phyloP scores from a whole-genome alignment of 37 sponge, comb jelly and placozoan species.

The Dysidea cf. avara region DNA sequence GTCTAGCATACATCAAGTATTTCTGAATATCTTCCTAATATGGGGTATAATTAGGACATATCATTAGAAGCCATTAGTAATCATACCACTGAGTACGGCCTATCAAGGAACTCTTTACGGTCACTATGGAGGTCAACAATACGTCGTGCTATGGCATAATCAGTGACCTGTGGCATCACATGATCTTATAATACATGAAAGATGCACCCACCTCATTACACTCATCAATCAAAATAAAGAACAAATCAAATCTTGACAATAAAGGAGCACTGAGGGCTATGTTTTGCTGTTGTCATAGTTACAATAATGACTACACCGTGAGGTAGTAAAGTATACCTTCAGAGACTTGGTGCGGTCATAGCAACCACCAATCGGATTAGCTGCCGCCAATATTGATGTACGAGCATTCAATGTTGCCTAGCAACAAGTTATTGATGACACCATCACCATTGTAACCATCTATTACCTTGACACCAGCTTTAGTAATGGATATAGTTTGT shows the following conservation, averaged over 20 bases:
- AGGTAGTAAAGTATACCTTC: constrained; percentile 40
- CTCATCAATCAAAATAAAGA: constrained; percentile 97
- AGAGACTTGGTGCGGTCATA: constrained; percentile 96
- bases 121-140: constrained; percentile 93
- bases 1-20: constrained; percentile 90
- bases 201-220: constrained; percentile 87
- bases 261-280: constrained; percentile 93
- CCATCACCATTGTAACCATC: not conserved
- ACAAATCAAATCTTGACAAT: constrained; percentile 97
- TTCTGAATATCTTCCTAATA: constrained; percentile 87
- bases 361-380: constrained; percentile 96
- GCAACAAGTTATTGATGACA: not conserved
- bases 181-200: not conserved
- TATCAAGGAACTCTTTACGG: constrained; percentile 57
- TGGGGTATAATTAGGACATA: no score
- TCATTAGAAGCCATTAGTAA: not conserved
- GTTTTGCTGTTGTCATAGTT: constrained; percentile 76
- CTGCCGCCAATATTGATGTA: constrained; percentile 96
- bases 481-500: constrained; percentile 99
- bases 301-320: no score
- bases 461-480: constrained; percentile 94
- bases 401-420: constrained; percentile 96
- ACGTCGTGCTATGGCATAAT: constrained; percentile 96
- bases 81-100: constrained; percentile 86
- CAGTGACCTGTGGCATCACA: constrained; percentile 65